These are phyloP conservation scores for Andrena bicolor DNA, from an alignment of 2,888 invertebrate genomes.

Conservation along the genomic window DNA sequence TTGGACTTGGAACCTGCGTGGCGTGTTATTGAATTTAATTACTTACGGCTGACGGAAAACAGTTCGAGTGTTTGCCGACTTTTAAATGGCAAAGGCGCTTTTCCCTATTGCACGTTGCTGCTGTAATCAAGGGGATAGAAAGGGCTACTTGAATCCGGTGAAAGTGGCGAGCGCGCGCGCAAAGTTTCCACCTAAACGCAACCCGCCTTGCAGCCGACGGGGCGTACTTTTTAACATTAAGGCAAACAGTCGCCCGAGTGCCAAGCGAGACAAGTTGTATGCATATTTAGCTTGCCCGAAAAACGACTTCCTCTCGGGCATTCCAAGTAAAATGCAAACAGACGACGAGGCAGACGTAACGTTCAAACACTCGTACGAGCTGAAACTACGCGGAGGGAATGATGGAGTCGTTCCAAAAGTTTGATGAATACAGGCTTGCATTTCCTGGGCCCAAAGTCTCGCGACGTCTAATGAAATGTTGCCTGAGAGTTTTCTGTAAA, in stretches of 20 bases:
- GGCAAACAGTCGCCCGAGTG: constrained; percentile 13
- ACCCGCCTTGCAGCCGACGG: background rate
- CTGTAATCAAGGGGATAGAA: background rate
- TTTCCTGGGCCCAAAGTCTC: too few relatives aligned
- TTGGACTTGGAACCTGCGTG: background rate
- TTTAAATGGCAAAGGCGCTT: background rate
- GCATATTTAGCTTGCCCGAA: constrained; percentile 42
- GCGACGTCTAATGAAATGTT: too few relatives aligned
- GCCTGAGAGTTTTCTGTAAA: too few relatives aligned
- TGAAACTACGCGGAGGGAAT: background rate
- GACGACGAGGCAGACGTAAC: background rate
- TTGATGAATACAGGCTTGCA: background rate
- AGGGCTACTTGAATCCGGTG: background rate
- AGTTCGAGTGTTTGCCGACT: background rate
- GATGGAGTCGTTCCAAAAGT: background rate
- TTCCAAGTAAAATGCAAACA: constrained; percentile 34
- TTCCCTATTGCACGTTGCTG: background rate
- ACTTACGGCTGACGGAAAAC: background rate
- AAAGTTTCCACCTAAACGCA: constrained; percentile 1
- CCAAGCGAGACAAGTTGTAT: constrained; percentile 20
- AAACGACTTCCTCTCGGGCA: constrained; percentile 17
- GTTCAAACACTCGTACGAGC: background rate
- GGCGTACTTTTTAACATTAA: constrained; percentile 17
- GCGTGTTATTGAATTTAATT: background rate
- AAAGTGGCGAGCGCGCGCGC: background rate